phyloP scores from a whole-genome alignment of 1,140 invertebrate species.

The Ceratosolen fusciceps region DNA sequence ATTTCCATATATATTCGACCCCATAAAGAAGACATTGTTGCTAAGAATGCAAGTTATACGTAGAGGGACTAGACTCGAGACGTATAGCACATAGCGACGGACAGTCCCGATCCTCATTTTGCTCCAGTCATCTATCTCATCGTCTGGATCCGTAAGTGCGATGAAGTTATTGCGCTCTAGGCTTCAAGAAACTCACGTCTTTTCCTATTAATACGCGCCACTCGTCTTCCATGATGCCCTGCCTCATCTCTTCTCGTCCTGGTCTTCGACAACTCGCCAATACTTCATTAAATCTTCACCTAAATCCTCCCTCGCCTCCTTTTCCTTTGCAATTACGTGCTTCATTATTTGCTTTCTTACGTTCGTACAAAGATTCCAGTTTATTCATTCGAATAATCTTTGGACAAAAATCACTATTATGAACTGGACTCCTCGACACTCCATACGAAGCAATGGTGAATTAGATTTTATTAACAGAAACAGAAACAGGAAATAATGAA shows the following conservation, averaged over 20 bases:
- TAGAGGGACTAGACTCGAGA: neutral
- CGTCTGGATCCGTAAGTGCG: neutral
- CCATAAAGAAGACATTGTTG: conserved; percentile 39
- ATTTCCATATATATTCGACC: conserved; percentile 27
- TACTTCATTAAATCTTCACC: too few relatives aligned
- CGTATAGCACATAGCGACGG: neutral
- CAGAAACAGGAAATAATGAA: too few relatives aligned
- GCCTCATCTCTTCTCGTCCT: neutral
- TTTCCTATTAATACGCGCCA: conserved; percentile 4
- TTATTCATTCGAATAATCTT: too few relatives aligned
- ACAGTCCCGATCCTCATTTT: neutral
- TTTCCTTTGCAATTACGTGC: too few relatives aligned
- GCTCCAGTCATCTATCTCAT: neutral
- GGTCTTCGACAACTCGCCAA: neutral
- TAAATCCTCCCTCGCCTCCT: too few relatives aligned
- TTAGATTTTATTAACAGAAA: too few relatives aligned
- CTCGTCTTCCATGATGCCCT: neutral
- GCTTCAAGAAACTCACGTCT: neutral
- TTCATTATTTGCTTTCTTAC: too few relatives aligned
- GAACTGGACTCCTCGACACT: too few relatives aligned
- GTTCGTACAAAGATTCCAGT: too few relatives aligned
- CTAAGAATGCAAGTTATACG: conserved; percentile 1
- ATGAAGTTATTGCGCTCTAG: neutral
- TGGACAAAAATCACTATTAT: too few relatives aligned
- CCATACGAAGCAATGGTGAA: too few relatives aligned